Percentiles rank a stretch among this genome's conserved stretches.
These are phyloP conservation scores for Prinia subflava DNA, from an alignment of 2,113 vertebrate species.

Conservation along the genomic window DNA sequence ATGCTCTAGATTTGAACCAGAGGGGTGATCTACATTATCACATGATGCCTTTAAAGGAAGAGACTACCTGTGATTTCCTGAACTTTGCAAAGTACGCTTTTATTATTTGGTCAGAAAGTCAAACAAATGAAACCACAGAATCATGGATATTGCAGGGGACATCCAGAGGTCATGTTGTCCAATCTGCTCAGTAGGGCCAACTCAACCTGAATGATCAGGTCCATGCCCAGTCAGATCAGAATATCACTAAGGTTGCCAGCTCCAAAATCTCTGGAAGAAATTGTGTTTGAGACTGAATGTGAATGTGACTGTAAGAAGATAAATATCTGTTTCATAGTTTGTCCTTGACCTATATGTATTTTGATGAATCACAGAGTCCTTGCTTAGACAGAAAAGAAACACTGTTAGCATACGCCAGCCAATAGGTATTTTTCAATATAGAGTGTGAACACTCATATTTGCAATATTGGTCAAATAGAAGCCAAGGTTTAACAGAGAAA, in stretches of 20 bases:
- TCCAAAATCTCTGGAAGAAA: neutral
- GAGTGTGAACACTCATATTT: neutral
- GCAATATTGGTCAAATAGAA: neutral
- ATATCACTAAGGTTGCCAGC: neutral
- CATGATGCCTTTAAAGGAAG: neutral
- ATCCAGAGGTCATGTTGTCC: neutral
- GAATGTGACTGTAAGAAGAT: neutral
- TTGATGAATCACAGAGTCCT: neutral
- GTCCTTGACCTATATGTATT: neutral
- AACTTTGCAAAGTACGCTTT: neutral
- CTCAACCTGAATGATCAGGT: neutral
- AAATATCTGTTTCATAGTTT: neutral
- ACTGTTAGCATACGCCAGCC: neutral
- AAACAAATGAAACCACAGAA: neutral
- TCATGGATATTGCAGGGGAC: neutral
- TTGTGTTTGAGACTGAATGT: neutral
- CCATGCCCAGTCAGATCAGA: neutral
- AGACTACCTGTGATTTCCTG: neutral
- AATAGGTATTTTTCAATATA: neutral
- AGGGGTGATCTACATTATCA: neutral
- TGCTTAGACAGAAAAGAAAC: neutral
- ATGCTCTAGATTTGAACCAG: neutral
- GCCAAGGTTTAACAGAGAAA: neutral
- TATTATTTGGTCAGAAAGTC: neutral
- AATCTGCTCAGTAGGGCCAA: neutral